Base-by-base conservation (phyloP, 2,797 vertebrate genomes). In the Selene dorsalis region DNA sequence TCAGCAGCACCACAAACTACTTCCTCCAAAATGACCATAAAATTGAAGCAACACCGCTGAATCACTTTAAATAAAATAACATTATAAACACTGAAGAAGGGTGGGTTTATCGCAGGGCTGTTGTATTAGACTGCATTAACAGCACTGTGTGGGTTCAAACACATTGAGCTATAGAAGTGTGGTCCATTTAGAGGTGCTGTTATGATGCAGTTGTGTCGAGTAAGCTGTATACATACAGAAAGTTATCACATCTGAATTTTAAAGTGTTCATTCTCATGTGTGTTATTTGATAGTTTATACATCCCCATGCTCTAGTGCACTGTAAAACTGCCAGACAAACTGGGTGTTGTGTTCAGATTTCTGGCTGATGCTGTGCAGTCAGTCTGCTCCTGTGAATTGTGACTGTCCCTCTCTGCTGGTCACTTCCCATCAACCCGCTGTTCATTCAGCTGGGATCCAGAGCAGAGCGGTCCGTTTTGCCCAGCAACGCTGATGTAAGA, bases 381-480 rank as follows among this genome's bases (percentile, higher is more conserved):
- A 30, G 61, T 43, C 52, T 41, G 12, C 16, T 35, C n/a, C 3
- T 60, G 53, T 55, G 59, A 80, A 74, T 20, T 38, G 69, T 79
- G 48, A 39, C 41, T 55, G 60, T 70, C 39, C 61, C 62, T 41
- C 69, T 68, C 43, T 62, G 50, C 59, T 58, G 77, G 58, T n/a
- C 61, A 16, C 56, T 67, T 32, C 32, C 58, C 61, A 45, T 64
- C 32, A 20, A 28, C 71, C 73, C 16, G 45, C 76, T 53, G 79
- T 53, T 69, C 69, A 70, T 60, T 79, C 76, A 69, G 69, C 62
- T 58, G 50, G 39, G 70, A 67, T 69, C 67, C 48, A 75, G 62
- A 78, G 39, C 55, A 32, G 62, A 70, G 45, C 68, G 45, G 52
- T 60, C 18, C 67, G 53, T 48, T 84, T 73, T 77, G 64, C 71